Base-by-base conservation (phyloP, 2,113 vertebrate species). In the Terrapene triunguis region DNA sequence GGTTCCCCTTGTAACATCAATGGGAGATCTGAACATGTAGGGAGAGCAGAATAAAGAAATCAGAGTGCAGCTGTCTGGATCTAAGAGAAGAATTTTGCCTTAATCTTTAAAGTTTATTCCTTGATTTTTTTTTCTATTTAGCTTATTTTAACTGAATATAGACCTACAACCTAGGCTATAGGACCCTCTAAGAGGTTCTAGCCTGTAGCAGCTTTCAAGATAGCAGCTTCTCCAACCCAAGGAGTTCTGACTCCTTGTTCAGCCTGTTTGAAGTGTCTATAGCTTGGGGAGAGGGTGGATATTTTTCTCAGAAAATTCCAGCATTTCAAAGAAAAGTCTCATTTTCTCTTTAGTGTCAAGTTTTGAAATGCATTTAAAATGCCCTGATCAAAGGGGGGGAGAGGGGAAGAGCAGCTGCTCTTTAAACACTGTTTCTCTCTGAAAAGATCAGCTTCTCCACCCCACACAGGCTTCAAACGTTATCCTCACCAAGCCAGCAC, bases 201-300 rank as follows among this genome's bases (percentile, higher is more conserved):
- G 94, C 87, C 92, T 95, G n/a, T 97, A 72, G 96, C 90, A 96
- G 96, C 84, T 95, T 95, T 95, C 91, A 97, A 93, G 95, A 92
- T 94, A 97, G 96, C 84, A 96, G 80, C 59, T 29, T 84, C 94
- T 97, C 97, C 96, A 97, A 95, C 89, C 89, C 82, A 94, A 95
- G 65, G 89, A 96, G 85, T 87, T 98, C 90, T 97, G 93, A 44
- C 80, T 96, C 87, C 94, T 97, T 62, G 35, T 96, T 97, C 88
- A 97, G 59, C 72, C 57, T 93, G 82, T 89, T 97, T 98, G 95
- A 98, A 98, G 93, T 80, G 96, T 94, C 82, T 92, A 96, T 94
- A 94, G 96, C 95, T 97, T 92, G 89, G 84, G 91, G 94, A 94
- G 29, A 83, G 95, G 94, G 84, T 93, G 95, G 79, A 3, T 86